Percentiles rank a stretch among this genome's conserved stretches.
phyloP scores from a whole-genome alignment of 2,888 invertebrate species.

The Pollenia labialis region DNA sequence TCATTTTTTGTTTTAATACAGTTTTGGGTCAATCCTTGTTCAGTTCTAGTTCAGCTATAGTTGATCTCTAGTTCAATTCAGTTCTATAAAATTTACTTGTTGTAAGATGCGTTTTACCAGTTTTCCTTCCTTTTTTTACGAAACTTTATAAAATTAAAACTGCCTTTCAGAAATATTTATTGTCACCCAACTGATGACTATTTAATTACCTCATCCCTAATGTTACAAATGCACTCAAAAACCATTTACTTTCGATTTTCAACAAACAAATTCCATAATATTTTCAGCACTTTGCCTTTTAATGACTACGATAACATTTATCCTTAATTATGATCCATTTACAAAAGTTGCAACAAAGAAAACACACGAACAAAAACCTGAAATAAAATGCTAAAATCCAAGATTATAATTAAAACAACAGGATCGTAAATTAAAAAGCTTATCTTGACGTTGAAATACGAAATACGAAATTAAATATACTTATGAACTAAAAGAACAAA shows the following conservation, averaged over 20 bases:
- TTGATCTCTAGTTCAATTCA: no score
- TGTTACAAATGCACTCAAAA: slow-evolving; percentile 23
- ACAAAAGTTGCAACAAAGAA: slow-evolving; percentile 42
- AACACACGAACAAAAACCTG: slow-evolving; percentile 5
- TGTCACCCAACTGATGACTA: background rate
- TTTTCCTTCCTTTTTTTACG: no score
- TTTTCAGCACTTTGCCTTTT: slow-evolving; percentile 39
- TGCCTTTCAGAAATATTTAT: background rate
- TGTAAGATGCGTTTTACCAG: no score
- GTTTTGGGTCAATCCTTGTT: no score
- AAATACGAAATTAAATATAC: slow-evolving; percentile 28
- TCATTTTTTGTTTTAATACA: no score
- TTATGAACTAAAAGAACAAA: slow-evolving; percentile 27
- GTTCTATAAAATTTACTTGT: no score
- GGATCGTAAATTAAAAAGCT: slow-evolving; percentile 65
- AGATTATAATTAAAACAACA: slow-evolving; percentile 68
- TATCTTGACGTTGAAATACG: slow-evolving; percentile 53
- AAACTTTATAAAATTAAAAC: no score
- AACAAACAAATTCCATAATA: slow-evolving; percentile 27
- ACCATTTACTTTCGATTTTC: slow-evolving; percentile 41
- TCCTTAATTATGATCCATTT: slow-evolving; percentile 68
- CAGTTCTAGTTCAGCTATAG: no score
- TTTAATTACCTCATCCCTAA: background rate
- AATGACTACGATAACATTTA: slow-evolving; percentile 62
- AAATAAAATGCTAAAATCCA: slow-evolving; percentile 57